These are phyloP conservation scores for Xyrauchen texanus DNA, from an alignment of 2,113 vertebrate genomes.

Conservation along the genomic window DNA sequence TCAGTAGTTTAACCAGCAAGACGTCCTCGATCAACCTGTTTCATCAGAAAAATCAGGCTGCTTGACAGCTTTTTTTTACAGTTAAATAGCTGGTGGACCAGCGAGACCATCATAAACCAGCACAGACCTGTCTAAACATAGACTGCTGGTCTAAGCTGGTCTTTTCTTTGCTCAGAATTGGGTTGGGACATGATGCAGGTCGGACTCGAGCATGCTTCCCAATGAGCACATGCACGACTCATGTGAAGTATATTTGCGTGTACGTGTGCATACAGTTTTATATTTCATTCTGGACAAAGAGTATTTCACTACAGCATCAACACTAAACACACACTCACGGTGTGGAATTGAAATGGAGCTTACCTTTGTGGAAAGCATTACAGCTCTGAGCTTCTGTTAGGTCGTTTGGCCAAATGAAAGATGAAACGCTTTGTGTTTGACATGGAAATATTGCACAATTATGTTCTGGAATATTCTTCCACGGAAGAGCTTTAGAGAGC, in stretches of 20 bases:
- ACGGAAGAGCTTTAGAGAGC: neutral
- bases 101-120: no score
- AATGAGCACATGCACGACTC: neutral
- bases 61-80: no score
- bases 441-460: conserved; percentile 14
- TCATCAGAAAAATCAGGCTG: no score
- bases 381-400: conserved; percentile 5
- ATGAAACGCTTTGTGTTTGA: conserved; percentile 31
- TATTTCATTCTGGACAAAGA: neutral
- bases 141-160: no score
- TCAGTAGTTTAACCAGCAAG: no score
- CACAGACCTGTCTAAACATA: no score
- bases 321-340: neutral
- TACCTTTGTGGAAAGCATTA: conserved; percentile 12
- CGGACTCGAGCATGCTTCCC: neutral
- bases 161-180: no score
- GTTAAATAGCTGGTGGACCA: no score
- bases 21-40: no score
- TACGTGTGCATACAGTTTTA: neutral
- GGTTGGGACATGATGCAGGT: no score
- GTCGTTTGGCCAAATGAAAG: conserved; percentile 20
- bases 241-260: neutral
- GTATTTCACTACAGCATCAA: neutral
- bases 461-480: conserved; percentile 26
- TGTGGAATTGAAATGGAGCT: neutral